Evolutionary conservation across 1,140 invertebrate genomes (phyloP).

Genomic region (Bacillus rossius): DNA sequence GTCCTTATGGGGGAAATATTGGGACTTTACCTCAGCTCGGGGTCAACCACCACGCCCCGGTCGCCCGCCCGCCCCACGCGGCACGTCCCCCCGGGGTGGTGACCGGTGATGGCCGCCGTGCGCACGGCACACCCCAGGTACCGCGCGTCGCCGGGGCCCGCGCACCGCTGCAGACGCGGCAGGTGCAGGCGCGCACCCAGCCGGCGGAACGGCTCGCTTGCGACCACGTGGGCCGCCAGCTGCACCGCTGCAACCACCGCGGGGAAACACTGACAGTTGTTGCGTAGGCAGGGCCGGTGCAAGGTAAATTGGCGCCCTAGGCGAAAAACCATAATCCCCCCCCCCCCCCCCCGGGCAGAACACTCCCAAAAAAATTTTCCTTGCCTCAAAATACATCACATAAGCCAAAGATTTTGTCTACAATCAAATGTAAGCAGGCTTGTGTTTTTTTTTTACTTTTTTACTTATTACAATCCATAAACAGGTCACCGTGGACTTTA

Average conservation of each 20-base stretch:
- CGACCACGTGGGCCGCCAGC: slow-evolving; percentile 48
- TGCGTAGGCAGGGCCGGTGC: no score
- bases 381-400: no score
- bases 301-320: no score
- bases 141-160: slow-evolving; percentile 43
- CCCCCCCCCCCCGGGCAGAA: no score
- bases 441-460: no score
- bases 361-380: no score
- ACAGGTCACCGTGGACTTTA: no score
- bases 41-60: slow-evolving; percentile 48
- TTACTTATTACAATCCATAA: no score
- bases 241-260: slow-evolving; percentile 47
- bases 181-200: slow-evolving; percentile 57
- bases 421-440: no score
- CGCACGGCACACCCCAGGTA: slow-evolving; percentile 61
- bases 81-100: slow-evolving; percentile 63
- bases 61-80: slow-evolving; percentile 46
- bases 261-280: neutral
- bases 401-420: no score
- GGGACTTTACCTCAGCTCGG: slow-evolving; percentile 50
- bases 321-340: no score
- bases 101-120: slow-evolving; percentile 55
- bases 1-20: no score
- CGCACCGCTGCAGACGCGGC: slow-evolving; percentile 55
- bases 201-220: slow-evolving; percentile 50